Evolutionary conservation across 2,113 vertebrate species (phyloP).

Genomic region (Pycnonotus jocosus): DNA sequence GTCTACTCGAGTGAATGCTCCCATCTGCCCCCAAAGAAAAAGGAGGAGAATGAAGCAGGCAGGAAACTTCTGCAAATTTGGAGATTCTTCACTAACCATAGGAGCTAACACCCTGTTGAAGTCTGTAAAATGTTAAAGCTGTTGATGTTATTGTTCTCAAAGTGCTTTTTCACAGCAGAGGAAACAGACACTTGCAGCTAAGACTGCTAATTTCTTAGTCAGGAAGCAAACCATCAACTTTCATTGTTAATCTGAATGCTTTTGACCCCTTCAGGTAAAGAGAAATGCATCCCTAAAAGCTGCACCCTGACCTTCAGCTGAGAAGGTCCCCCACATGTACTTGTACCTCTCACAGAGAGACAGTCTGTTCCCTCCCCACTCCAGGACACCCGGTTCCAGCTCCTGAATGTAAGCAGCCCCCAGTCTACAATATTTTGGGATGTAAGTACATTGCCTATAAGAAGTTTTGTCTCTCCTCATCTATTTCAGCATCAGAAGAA

Average conservation of each 20-base stretch:
- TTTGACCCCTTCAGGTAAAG: not conserved
- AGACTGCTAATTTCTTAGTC: not conserved
- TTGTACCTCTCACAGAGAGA: not conserved
- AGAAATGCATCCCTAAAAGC: not conserved
- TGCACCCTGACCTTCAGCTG: not conserved
- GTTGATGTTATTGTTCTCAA: not conserved
- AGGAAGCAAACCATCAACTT: not conserved
- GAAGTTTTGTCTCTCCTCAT: not conserved
- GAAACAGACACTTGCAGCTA: not conserved
- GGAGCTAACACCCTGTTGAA: not conserved
- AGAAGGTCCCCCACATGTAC: not conserved
- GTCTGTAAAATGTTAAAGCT: not conserved
- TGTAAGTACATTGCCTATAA: fast-evolving
- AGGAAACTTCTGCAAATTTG: not conserved
- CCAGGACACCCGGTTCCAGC: not conserved
- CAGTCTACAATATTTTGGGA: not conserved
- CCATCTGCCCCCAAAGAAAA: not conserved
- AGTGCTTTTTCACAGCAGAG: not conserved
- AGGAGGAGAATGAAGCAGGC: not conserved
- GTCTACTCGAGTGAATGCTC: not conserved
- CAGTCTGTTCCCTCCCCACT: not conserved
- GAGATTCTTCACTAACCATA: not conserved
- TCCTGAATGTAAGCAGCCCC: not conserved
- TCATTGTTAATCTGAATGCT: not conserved
- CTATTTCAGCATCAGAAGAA: not conserved